Evolutionary conservation across 2,113 vertebrate genomes (phyloP).

Genomic region (Pelecanoides urinatrix): DNA sequence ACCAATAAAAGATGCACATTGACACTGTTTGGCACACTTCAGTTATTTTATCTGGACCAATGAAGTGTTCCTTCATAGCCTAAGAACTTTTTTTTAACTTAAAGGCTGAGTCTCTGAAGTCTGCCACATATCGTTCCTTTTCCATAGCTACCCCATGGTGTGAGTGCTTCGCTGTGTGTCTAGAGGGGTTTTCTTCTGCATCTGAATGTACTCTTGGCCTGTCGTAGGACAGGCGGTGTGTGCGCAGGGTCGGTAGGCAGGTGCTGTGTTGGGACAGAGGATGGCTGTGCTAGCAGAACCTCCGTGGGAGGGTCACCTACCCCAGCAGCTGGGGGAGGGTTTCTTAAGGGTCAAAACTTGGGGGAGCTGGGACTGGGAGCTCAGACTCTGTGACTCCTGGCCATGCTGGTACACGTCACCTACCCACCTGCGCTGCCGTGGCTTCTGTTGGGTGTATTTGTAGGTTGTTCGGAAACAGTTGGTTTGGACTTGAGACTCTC

Average conservation of each 20-base stretch:
- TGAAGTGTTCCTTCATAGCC: background rate
- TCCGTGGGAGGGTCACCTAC: background rate
- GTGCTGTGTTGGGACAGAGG: background rate
- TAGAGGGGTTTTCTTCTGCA: background rate
- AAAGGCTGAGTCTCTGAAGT: background rate
- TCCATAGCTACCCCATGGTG: background rate
- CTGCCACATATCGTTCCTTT: background rate
- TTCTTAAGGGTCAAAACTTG: background rate
- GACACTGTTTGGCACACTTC: background rate
- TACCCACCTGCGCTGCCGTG: background rate
- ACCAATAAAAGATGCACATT: background rate
- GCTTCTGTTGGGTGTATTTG: background rate
- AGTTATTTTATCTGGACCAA: background rate
- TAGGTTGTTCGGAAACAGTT: background rate
- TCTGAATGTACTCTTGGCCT: background rate
- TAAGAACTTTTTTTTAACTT: background rate
- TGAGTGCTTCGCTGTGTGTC: fast-evolving
- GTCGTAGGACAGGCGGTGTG: background rate
- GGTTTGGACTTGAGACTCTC: background rate
- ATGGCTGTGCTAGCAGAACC: background rate
- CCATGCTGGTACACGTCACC: background rate
- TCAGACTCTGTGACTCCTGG: background rate
- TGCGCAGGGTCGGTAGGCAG: background rate
- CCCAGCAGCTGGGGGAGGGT: background rate
- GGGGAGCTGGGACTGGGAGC: background rate